Percentiles rank a stretch among this genome's conserved stretches.
Conservation (phyloP, 2,888 invertebrate species). For the Liopterus haemorrhoidalis region DNA sequence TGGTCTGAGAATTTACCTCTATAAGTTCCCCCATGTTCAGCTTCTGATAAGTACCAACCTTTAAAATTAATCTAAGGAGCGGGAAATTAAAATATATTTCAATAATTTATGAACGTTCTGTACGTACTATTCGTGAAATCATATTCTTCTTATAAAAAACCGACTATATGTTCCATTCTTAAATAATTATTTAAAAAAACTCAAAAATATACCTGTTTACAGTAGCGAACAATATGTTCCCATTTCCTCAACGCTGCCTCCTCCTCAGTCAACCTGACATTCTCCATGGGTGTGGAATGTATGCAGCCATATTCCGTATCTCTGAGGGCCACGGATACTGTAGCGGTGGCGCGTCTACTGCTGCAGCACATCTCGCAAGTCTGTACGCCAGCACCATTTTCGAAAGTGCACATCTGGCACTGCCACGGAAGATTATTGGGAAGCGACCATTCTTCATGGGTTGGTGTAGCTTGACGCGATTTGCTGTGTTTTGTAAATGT, state of each 20-base stretch:
- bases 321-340: conserved; percentile 25
- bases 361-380: conserved; percentile 71
- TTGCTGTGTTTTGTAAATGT: conserved; percentile 18
- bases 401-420: conserved; percentile 75
- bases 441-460: conserved; percentile 14
- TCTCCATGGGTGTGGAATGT: conserved; percentile 73
- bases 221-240: conserved; percentile 86
- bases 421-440: conserved; percentile 56
- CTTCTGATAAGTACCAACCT: too few relatives aligned
- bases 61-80: too few relatives aligned
- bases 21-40: too few relatives aligned
- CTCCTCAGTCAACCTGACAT: conserved; percentile 75
- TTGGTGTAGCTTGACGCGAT: conserved; percentile 11
- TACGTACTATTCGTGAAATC: too few relatives aligned
- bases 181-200: too few relatives aligned
- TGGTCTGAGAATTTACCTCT: too few relatives aligned
- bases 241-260: conserved; percentile 83
- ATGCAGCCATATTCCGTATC: conserved; percentile 43
- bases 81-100: too few relatives aligned
- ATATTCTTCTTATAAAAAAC: too few relatives aligned
- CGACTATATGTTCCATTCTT: too few relatives aligned
- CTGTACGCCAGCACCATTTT: conserved; percentile 56
- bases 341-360: conserved; percentile 44
- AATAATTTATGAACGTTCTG: too few relatives aligned
- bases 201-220: conserved; percentile 59